Evolutionary conservation across 2,888 invertebrate genomes (phyloP).

Genomic region (Hybos culiciformis): DNA sequence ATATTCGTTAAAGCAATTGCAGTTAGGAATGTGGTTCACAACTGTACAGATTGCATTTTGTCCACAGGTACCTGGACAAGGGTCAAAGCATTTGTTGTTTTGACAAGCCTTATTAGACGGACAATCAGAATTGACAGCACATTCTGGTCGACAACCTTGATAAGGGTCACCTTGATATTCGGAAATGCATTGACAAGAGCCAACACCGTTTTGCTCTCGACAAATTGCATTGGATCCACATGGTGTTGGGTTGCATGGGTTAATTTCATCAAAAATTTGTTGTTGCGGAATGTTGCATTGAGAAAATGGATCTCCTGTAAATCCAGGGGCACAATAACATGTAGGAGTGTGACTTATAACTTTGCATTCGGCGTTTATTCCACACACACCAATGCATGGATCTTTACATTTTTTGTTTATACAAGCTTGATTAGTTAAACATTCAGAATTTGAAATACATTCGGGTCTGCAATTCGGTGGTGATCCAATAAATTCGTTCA

Average conservation of each 20-base stretch:
- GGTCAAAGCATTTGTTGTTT: slow-evolving; percentile 54
- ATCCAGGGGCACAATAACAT: slow-evolving; percentile 42
- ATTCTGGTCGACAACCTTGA: slow-evolving; percentile 57
- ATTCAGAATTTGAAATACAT: slow-evolving; percentile 66
- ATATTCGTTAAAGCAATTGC: slow-evolving; percentile 40
- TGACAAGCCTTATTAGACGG: slow-evolving; percentile 51
- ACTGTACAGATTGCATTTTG: slow-evolving; percentile 56
- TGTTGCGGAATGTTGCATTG: slow-evolving; percentile 28
- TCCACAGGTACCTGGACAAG: slow-evolving; percentile 60
- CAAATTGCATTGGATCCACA: slow-evolving; percentile 58
- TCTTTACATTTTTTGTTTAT: slow-evolving; percentile 57
- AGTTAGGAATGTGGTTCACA: slow-evolving; percentile 53
- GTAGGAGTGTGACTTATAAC: slow-evolving; percentile 47
- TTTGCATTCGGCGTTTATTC: slow-evolving; percentile 41
- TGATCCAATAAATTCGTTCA: slow-evolving; percentile 53
- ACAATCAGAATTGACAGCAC: slow-evolving; percentile 55
- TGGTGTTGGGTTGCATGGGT: slow-evolving; percentile 52
- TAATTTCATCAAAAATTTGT: slow-evolving; percentile 20
- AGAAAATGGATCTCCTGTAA: slow-evolving; percentile 45
- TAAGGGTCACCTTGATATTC: slow-evolving; percentile 54
- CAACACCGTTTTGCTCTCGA: slow-evolving; percentile 46
- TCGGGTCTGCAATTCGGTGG: slow-evolving; percentile 67
- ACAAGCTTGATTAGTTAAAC: slow-evolving; percentile 58
- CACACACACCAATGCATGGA: slow-evolving; percentile 59
- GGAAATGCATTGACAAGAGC: slow-evolving; percentile 47